Evolutionary conservation across 2,113 vertebrate species (phyloP), one percentile per base, ranked within the genome.

Genomic region (Syngnathus floridae): DNA sequence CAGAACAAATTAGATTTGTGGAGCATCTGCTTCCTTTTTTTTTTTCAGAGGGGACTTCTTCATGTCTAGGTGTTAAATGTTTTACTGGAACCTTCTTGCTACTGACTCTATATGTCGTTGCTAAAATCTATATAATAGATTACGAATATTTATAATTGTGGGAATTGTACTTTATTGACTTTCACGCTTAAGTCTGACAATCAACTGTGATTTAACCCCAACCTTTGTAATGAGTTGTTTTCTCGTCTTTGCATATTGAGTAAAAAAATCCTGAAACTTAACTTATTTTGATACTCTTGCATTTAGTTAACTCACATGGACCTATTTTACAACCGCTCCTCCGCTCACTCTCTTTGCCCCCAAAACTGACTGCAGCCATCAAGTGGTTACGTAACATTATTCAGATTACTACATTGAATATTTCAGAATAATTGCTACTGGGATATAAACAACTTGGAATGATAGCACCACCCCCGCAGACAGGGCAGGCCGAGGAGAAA

Each of bases 1-100:
- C 69, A 80, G 71, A 78, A 76, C 65, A 64, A 84, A 91, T 90
- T 84, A 66, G 81, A 90, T 90, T 87, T 72, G 69, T 71, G 75
- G 78, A 87, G 84, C 88, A 91, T 83, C 88, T 90, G 89, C 83
- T 85, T 89, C 77, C 76, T 74, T 48, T 65, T 64, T 46, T 66
- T 64, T 51, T 46, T 63, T 69, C 31, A 59, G 17, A 65, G 66
- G 60, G 55, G 79, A 62, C 58, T 19, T 31, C 5, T 17, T 73
- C 64, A 64, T 73, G 62, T 64, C 2, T 41, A 17, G 21, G 68
- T n/a, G 46, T 37, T 76, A 78, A 82, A 75, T 79, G 61, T 38
- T 64, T 72, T 72, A 64, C 35, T 45, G 60, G 26, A 63, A 56
- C 45, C 59, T 61, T 22, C 11, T 45, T 62, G 45, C 17, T 41